These are phyloP conservation scores for Choloepus didactylus DNA, from an alignment of 2,797 vertebrate species.

Conservation along the genomic window DNA sequence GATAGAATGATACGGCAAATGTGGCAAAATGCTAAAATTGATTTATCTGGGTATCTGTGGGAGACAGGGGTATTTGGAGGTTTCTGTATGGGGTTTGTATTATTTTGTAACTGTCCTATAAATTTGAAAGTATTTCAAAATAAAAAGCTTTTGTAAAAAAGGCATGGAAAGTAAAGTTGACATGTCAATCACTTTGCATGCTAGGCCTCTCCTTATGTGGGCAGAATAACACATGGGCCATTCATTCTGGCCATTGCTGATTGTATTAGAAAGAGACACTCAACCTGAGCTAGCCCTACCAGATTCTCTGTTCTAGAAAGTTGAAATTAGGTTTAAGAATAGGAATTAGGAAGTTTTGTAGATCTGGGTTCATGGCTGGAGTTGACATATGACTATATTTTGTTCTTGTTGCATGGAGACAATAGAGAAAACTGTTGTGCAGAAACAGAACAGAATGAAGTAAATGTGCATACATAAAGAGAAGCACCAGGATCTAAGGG, in stretches of 20 bases:
- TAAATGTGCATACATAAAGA: rapidly evolving
- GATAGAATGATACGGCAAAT: too few relatives aligned
- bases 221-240: background rate
- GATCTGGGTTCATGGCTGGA: background rate
- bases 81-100: too few relatives aligned
- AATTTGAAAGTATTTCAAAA: too few relatives aligned
- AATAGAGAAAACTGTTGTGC: background rate
- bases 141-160: background rate
- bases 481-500: background rate
- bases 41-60: too few relatives aligned
- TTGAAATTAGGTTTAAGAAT: background rate
- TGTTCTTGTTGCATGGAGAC: background rate
- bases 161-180: background rate
- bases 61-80: too few relatives aligned
- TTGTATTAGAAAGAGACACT: background rate
- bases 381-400: background rate
- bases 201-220: background rate
- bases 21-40: too few relatives aligned
- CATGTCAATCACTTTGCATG: background rate
- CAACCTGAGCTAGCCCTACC: background rate
- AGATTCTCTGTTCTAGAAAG: background rate
- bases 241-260: background rate
- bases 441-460: background rate
- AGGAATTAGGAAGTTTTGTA: background rate
- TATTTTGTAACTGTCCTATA: too few relatives aligned